Evolutionary conservation across 2,888 invertebrate genomes (phyloP).

Genomic region (Melitaea athalia): DNA sequence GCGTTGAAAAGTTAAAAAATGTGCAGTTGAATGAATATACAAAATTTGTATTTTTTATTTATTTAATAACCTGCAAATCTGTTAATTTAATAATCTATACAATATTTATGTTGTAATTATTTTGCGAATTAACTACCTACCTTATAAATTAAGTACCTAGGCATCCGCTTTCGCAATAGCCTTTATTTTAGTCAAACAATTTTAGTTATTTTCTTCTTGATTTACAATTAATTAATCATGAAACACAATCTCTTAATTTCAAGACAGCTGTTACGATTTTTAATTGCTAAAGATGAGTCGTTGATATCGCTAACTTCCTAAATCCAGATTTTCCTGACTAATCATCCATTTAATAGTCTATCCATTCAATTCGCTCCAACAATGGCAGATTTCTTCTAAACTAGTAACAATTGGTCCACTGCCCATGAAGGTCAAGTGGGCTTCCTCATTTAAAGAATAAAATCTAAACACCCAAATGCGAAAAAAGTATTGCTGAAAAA

Average conservation of each 20-base stretch:
- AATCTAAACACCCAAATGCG: constrained; percentile 31
- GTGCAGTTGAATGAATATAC: too few species aligned
- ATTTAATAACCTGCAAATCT: too few species aligned
- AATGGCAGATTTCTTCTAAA: constrained; percentile 36
- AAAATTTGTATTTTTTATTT: too few species aligned
- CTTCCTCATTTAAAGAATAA: constrained; percentile 41
- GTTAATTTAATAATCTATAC: too few species aligned
- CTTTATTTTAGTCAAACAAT: too few species aligned
- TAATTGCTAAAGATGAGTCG: constrained; percentile 10
- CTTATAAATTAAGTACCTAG: too few species aligned
- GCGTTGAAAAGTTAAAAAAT: too few species aligned
- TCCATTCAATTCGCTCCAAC: constrained; percentile 35
- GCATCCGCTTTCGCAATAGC: too few species aligned
- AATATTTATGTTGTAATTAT: too few species aligned
- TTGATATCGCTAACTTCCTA: constrained; percentile 3
- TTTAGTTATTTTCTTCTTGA: too few species aligned
- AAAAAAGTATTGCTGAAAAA: constrained; percentile 20
- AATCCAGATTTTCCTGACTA: constrained; percentile 22
- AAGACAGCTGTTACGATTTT: neutral
- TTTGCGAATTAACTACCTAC: too few species aligned
- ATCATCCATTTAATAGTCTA: constrained; percentile 27
- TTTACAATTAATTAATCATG: too few species aligned
- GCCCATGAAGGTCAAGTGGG: constrained; percentile 44
- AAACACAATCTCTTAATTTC: neutral
- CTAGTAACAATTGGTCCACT: constrained; percentile 41